Evolutionary conservation across 2,888 invertebrate species (phyloP).

Genomic region (Tetrapedia diversipes): DNA sequence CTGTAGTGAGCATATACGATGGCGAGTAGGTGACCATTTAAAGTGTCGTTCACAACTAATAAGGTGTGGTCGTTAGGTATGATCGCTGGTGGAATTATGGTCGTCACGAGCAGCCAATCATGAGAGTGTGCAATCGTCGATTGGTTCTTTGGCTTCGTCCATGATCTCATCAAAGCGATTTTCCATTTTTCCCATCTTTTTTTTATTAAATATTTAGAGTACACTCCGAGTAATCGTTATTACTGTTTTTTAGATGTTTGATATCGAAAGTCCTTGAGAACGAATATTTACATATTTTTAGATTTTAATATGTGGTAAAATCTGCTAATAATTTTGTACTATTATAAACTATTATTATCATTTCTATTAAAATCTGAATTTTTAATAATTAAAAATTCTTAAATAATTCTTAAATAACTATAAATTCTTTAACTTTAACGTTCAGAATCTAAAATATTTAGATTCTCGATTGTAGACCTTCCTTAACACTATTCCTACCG

Average conservation of each 20-base stretch:
- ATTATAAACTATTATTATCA: neutral
- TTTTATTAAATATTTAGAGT: neutral
- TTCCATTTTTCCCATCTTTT: neutral
- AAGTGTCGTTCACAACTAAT: constrained; percentile 32
- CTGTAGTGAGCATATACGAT: too few relatives aligned
- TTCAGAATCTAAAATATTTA: neutral
- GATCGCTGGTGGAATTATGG: constrained; percentile 42
- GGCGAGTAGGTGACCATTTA: constrained; percentile 22
- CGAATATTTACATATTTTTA: too few relatives aligned
- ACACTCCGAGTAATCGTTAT: neutral
- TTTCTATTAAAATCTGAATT: too few relatives aligned
- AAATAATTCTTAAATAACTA: too few relatives aligned
- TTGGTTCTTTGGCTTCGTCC: constrained; percentile 9
- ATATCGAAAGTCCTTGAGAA: neutral
- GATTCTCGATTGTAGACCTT: neutral
- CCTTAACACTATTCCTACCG: too few relatives aligned
- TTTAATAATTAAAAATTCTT: too few relatives aligned
- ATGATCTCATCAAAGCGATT: constrained; percentile 35
- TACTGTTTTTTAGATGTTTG: too few relatives aligned
- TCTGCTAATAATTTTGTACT: neutral
- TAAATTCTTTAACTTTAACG: too few relatives aligned
- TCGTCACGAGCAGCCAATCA: constrained; percentile 46
- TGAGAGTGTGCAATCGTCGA: constrained; percentile 27
- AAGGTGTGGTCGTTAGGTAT: constrained; percentile 33
- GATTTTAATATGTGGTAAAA: neutral